Evolutionary conservation across 2,888 invertebrate genomes (phyloP), one percentile per base, ranked within the genome.

Genomic region (Marasmarcha lunaedactyla): DNA sequence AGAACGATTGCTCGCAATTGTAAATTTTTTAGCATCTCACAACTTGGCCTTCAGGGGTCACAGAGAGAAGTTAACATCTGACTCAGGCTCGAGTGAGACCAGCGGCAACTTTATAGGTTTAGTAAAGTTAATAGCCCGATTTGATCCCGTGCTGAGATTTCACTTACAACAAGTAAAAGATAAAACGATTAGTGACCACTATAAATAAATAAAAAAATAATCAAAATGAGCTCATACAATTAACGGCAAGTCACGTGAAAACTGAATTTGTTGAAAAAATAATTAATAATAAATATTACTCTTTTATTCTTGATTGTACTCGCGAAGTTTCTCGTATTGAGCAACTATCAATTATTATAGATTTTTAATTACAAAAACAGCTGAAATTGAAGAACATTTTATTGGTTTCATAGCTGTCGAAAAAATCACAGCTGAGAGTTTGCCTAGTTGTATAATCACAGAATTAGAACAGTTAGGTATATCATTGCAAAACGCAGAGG

Each of bases 211-310:
- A 43, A 36, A 43, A 46, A 45, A 43, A 38, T 45, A 46, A 45
- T 46, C 43, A 46, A 45, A 46, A 46, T 45, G 37, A 45, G 43
- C 45, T 46, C 40, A 46, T 42, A 39, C 39, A 38, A 45, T 43
- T 43, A 39, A 46, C 40, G 41, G 39, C 40, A 41, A 40, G 41
- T 39, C 42, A 42, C 36, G 39, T 40, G 13, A 38, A 13, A 26
- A 35, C 35, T 25, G 12, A 39, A 39, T 37, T 38, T 39, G 36
- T 39, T 37, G 36, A 39, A 30, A 42, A 39, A 33, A 40, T 43
- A 35, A 43, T 40, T 26, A 13, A 37, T 7, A 25, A 15, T 20
- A 33, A 45, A 38, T 42, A 42, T 40, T 45, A 42, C 39, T 42
- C 40, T 12, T 37, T 45, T 42, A 20, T 45, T 41, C 42, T 47